A percentile compares a stretch with the other conserved stretches of the same genome.
phyloP scores from a whole-genome alignment of 2,888 invertebrate genomes.

The Belgica antarctica region DNA sequence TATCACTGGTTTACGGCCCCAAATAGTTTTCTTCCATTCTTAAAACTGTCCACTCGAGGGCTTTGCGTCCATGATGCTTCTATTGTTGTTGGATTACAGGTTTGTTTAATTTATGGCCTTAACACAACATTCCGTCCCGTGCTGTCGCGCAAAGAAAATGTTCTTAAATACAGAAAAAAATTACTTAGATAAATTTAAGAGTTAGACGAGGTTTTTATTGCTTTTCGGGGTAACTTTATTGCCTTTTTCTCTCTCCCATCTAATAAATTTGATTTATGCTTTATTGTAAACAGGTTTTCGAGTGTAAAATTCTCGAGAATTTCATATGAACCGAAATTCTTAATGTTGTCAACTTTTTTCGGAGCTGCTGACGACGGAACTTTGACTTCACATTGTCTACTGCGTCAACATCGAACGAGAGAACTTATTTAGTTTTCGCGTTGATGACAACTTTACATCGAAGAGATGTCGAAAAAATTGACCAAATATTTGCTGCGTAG shows the following conservation, averaged over 20 bases:
- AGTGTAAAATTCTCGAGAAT: not conserved
- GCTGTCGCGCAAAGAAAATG: constrained; percentile 20
- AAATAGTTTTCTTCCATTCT: not conserved
- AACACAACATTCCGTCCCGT: constrained; percentile 29
- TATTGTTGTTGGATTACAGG: constrained; percentile 42
- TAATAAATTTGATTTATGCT: constrained; percentile 40
- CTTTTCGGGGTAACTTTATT: constrained; percentile 41
- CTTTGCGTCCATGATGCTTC: not conserved
- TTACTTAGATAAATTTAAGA: constrained; percentile 38
- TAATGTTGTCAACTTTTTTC: not conserved
- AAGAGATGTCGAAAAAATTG: not conserved
- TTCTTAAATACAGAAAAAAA: constrained; percentile 20
- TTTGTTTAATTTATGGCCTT: constrained; percentile 43
- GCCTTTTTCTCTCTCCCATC: constrained; percentile 34
- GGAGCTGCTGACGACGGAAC: not conserved
- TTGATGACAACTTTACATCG: constrained; percentile 17
- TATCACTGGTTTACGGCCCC: too few relatives aligned
- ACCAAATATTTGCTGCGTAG: constrained; percentile 40
- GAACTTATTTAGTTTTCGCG: constrained; percentile 29
- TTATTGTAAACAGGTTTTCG: constrained; percentile 37
- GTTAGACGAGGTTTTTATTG: constrained; percentile 34
- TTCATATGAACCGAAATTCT: not conserved
- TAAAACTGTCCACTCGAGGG: not conserved
- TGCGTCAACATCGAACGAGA: not conserved
- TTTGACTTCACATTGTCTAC: not conserved